Conservation (phyloP, 2,113 vertebrate genomes). For the Carassius carassius region DNA sequence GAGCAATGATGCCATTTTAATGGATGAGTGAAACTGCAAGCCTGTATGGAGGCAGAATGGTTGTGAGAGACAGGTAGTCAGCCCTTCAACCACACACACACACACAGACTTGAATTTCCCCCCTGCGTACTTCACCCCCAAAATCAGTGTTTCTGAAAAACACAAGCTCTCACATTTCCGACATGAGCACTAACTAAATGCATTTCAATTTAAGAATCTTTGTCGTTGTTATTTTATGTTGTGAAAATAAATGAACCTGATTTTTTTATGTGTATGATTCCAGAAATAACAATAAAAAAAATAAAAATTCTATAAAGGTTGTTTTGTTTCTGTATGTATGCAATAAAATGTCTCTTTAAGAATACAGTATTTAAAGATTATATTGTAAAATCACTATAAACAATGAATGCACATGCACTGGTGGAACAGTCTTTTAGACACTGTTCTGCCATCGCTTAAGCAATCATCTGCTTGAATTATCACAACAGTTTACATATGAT, state of each 20-base stretch:
- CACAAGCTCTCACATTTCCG: constrained; percentile 15
- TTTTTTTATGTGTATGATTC: constrained; percentile 46
- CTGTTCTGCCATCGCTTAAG: too few species aligned
- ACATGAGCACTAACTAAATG: constrained; percentile 44
- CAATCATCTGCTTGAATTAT: too few species aligned
- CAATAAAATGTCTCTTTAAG: too few species aligned
- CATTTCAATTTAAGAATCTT: constrained; percentile 37
- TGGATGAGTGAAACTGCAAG: constrained; percentile 25
- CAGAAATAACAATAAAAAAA: constrained; percentile 44
- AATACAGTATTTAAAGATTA: too few species aligned
- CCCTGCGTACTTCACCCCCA: neutral
- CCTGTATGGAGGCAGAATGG: neutral
- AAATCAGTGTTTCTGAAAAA: neutral
- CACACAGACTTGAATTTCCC: neutral
- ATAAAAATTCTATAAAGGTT: constrained; percentile 35
- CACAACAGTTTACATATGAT: too few species aligned
- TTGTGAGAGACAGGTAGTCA: neutral
- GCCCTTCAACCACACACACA: neutral
- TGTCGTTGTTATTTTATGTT: constrained; percentile 51
- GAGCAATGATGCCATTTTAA: constrained; percentile 10
- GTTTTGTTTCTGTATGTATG: neutral
- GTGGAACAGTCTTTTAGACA: too few species aligned
- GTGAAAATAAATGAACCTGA: constrained; percentile 52
- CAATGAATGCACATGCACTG: too few species aligned
- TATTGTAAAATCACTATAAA: too few species aligned